Evolutionary conservation across 1,140 invertebrate species (phyloP).

Genomic region (Pseudomyrmex concolor): DNA sequence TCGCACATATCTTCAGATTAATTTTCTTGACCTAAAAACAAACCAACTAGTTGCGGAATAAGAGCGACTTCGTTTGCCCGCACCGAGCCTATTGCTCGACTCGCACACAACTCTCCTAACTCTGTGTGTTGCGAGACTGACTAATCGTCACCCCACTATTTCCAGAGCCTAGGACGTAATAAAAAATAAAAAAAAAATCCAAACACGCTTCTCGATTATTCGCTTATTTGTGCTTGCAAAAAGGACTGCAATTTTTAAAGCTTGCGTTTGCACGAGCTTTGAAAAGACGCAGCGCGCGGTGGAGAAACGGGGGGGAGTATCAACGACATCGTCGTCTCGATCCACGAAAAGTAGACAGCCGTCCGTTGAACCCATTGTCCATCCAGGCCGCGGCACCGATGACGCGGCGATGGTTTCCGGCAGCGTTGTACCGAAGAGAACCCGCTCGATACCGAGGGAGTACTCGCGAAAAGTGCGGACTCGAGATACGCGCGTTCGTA

Average conservation of each 20-base stretch:
- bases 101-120: too few species aligned
- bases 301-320: constrained; percentile 5
- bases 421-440: constrained; percentile 41
- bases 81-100: too few species aligned
- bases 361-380: constrained; percentile 59
- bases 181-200: constrained; percentile 21
- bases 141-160: not conserved
- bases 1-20: too few species aligned
- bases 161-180: not conserved
- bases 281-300: not conserved
- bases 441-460: constrained; percentile 65
- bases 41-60: too few species aligned
- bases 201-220: not conserved
- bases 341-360: constrained; percentile 53
- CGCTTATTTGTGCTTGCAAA: not conserved
- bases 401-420: constrained; percentile 63
- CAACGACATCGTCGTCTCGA: constrained; percentile 40
- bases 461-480: constrained; percentile 67
- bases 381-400: constrained; percentile 38
- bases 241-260: not conserved
- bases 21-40: too few species aligned
- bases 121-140: too few species aligned
- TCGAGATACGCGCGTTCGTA: constrained; percentile 63
- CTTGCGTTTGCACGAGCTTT: constrained; percentile 18
- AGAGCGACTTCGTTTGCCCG: too few species aligned